Evolutionary conservation across 2,797 vertebrate species (phyloP), one percentile per base, ranked within the genome.

Genomic region (Buceros bicornis): DNA sequence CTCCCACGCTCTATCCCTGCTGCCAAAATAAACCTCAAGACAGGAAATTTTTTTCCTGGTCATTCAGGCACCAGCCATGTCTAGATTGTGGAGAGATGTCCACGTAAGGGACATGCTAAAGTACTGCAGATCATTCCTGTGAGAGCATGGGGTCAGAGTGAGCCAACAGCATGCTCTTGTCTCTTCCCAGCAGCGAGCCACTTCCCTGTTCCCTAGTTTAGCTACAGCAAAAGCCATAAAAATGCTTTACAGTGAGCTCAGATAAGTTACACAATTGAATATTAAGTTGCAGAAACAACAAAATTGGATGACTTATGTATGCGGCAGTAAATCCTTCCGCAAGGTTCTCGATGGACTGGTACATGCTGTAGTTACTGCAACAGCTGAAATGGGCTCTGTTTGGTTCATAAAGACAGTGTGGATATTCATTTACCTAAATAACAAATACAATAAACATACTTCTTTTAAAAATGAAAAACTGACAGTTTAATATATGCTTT

Each of bases 221-320:
- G 43, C 73, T 89, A 22, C 37, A 2, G 31, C 22, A 71, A 78
- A 71, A 64, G 13, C 73, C 62, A 76, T 78, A 60, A 79, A 83
- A 89, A 70, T 24, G 37, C 16, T 26, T 89, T 66, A 18, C 43
- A 19, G 13, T 13, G 16, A 60, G 28, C 24, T 78, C 60, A 70
- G 60, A 4, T 17, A 58, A 86, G 53, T 89, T 93, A 60, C 58
- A 45, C 40, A 25, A 13, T 28, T 0, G 0, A 56, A 56, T 89
- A 87, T 56, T 78, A 88, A 89, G 48, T 31, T 87, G 29, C 61
- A 95, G 77, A 89, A 92, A 57, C 53, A 90, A 70, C 43, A 89
- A 78, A 82, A 79, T 84, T 37, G 64, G 45, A 22, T 81, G 48
- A 60, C 43, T 72, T 81, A 51, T 58, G 14, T 77, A 35, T 33